Percentiles rank a stretch among this genome's conserved stretches.
These are phyloP conservation scores for Neoarius graeffei DNA, from an alignment of 2,113 vertebrate species.

Conservation along the genomic window DNA sequence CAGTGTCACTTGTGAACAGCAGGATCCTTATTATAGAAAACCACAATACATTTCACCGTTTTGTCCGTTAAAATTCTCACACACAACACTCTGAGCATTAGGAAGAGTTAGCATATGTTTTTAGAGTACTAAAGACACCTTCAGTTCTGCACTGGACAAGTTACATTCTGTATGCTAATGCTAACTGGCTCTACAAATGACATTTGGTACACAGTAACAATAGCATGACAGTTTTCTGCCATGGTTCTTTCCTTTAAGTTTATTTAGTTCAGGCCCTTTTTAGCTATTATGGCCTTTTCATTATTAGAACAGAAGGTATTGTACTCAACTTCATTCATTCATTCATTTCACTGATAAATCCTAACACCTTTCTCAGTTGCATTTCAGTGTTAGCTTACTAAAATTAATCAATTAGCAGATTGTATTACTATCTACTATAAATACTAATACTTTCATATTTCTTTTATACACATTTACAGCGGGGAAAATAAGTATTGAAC, in stretches of 20 bases:
- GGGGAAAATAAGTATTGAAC: too few species aligned
- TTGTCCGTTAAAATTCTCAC: slow-evolving; percentile 29
- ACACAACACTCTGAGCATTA: neutral
- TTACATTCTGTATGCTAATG: slow-evolving; percentile 9
- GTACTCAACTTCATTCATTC: neutral
- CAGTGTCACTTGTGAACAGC: slow-evolving; percentile 42
- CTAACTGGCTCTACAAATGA: neutral
- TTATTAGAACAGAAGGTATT: neutral
- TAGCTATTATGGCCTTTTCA: neutral
- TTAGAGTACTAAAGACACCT: slow-evolving; percentile 4
- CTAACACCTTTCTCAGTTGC: neutral
- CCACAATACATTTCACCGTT: slow-evolving; percentile 36
- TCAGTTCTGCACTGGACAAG: slow-evolving; percentile 1
- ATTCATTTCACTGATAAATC: neutral
- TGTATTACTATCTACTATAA: neutral
- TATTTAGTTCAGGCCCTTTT: neutral
- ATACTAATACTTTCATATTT: neutral
- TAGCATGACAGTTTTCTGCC: neutral
- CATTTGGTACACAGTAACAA: neutral
- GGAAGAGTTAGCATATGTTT: slow-evolving; percentile 5
- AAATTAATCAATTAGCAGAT: neutral
- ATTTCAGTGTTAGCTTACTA: neutral
- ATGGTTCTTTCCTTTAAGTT: neutral
- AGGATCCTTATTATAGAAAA: slow-evolving; percentile 45
- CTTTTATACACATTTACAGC: neutral